Percentiles rank a stretch among this genome's conserved stretches.
These are phyloP conservation scores for Unio delphinus DNA, from an alignment of 2,888 invertebrate species.

Conservation along the genomic window DNA sequence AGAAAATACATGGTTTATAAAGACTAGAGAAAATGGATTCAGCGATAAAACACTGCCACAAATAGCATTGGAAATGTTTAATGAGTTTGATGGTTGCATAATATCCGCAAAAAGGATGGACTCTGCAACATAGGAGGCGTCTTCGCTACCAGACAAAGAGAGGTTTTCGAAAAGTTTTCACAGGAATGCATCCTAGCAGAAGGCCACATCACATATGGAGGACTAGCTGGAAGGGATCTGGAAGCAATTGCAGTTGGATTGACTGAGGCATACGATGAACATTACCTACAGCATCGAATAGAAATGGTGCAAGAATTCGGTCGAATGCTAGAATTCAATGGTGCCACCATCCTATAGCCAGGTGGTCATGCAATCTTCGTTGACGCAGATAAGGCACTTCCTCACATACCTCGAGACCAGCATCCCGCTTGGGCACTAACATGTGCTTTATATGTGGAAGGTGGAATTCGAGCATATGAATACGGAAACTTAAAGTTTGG, in stretches of 20 bases:
- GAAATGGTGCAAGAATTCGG: slow-evolving; percentile 5
- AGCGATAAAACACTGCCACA: slow-evolving; percentile 1
- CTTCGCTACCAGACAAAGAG: not conserved
- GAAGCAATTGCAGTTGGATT: slow-evolving; percentile 16
- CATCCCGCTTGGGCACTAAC: slow-evolving; percentile 7
- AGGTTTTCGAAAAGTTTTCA: not conserved
- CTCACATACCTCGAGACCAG: slow-evolving; percentile 3
- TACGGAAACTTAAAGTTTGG: too few relatives aligned
- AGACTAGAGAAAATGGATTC: slow-evolving; percentile 10
- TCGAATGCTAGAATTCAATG: slow-evolving; percentile 4
- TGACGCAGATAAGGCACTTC: slow-evolving; percentile 9
- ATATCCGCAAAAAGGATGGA: slow-evolving; percentile 26
- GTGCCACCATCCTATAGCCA: slow-evolving; percentile 11
- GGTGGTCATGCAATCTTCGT: slow-evolving; percentile 15
- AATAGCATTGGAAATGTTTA: slow-evolving; percentile 22
- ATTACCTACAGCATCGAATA: slow-evolving; percentile 10
- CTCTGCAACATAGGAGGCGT: slow-evolving; percentile 16
- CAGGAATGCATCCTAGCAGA: slow-evolving; percentile 7
- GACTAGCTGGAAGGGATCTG: slow-evolving; percentile 19
- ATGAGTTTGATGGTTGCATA: slow-evolving; percentile 11
- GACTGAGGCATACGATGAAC: slow-evolving; percentile 14
- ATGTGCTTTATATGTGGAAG: slow-evolving; percentile 16
- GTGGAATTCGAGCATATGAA: not conserved
- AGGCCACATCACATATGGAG: slow-evolving; percentile 21
- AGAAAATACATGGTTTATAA: slow-evolving; percentile 23